Percentiles rank a stretch among this genome's conserved stretches.
These are phyloP conservation scores for Acleris literana DNA, from an alignment of 2,888 invertebrate species.

Conservation along the genomic window DNA sequence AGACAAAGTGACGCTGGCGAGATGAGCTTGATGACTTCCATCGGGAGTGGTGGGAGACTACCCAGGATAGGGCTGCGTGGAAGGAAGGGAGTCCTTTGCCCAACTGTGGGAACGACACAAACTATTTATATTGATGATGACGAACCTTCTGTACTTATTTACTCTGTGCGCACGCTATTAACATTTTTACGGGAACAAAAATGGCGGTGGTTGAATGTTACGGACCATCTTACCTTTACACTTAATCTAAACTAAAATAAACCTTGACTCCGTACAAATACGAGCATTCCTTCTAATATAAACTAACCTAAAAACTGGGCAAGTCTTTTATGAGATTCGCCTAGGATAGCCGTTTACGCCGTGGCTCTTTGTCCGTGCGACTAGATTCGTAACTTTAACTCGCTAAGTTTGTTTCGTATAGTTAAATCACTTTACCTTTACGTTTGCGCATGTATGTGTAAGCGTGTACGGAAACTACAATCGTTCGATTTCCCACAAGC, in stretches of 20 bases:
- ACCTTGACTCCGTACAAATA: slow-evolving; percentile 48
- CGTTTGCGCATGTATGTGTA: no score
- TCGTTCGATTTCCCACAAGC: no score
- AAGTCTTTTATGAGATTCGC: slow-evolving; percentile 57
- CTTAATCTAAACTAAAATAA: slow-evolving; percentile 45
- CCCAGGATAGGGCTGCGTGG: no score
- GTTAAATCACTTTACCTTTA: background rate
- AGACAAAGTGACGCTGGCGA: no score
- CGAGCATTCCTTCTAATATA: slow-evolving; percentile 42
- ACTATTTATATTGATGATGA: no score
- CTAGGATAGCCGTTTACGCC: slow-evolving; percentile 77
- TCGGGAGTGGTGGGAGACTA: no score
- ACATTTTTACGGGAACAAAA: slow-evolving; percentile 77
- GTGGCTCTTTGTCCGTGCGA: slow-evolving; percentile 58
- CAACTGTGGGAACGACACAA: no score
- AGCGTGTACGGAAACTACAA: no score
- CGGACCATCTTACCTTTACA: slow-evolving; percentile 48
- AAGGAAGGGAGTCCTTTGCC: no score
- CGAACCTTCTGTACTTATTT: slow-evolving; percentile 11
- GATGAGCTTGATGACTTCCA: no score
- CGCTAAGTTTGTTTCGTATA: slow-evolving; percentile 57
- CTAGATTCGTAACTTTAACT: slow-evolving; percentile 67
- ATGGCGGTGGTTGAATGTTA: slow-evolving; percentile 64
- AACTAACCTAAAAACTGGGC: slow-evolving; percentile 55
- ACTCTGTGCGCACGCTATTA: slow-evolving; percentile 60